Evolutionary conservation across 2,797 vertebrate species (phyloP).

Genomic region (Threskiornis aethiopicus): DNA sequence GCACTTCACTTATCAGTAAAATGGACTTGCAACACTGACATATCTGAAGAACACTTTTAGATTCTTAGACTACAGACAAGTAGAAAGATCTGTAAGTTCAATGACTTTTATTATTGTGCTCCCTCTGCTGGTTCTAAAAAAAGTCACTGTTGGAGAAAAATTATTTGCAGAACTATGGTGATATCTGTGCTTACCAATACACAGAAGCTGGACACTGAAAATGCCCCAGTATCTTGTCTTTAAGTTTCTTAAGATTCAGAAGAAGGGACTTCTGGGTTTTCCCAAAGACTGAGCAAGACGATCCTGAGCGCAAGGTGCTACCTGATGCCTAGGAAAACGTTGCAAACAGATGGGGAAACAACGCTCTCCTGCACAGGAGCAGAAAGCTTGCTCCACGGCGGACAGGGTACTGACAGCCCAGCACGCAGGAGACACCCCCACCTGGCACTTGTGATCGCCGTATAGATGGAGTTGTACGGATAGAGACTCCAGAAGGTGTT

Average conservation of each 20-base stretch:
- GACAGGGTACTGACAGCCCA: neutral
- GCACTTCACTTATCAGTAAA: neutral
- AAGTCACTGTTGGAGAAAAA: neutral
- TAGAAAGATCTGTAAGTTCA: neutral
- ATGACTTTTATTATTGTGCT: conserved; percentile 14
- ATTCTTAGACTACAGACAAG: neutral
- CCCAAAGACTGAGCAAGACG: neutral
- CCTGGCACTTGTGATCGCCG: neutral
- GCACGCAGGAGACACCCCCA: neutral
- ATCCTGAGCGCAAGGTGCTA: neutral
- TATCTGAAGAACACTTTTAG: neutral
- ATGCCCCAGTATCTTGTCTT: neutral
- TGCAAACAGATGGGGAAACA: neutral
- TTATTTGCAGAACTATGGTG: neutral
- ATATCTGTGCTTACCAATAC: neutral
- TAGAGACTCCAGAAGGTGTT: neutral
- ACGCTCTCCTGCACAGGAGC: accelerated
- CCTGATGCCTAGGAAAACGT: neutral
- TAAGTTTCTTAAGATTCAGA: neutral
- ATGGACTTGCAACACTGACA: neutral
- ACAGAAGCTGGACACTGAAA: neutral
- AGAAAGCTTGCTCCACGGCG: neutral
- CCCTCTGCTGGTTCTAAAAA: conserved; percentile 44
- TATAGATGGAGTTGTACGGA: neutral
- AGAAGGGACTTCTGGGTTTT: neutral